A percentile compares a stretch with the other conserved stretches of the same genome.
Evolutionary conservation across 2,888 invertebrate genomes (phyloP).

Genomic region (Psococerastis gibbosa): DNA sequence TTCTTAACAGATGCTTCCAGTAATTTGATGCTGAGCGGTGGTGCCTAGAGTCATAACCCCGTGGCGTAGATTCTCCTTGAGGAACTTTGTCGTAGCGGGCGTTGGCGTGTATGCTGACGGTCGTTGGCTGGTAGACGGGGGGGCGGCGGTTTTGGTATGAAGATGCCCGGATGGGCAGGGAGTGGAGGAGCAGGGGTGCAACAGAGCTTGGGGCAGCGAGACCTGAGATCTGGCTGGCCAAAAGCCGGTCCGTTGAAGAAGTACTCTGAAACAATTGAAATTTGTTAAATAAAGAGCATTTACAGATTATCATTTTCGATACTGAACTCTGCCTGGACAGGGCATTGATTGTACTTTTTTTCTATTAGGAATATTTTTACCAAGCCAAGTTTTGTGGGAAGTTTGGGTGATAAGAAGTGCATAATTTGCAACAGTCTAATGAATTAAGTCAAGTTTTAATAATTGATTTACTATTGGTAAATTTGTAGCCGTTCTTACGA

Average conservation of each 20-base stretch:
- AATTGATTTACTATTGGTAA: too few relatives aligned
- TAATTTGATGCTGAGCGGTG: background rate
- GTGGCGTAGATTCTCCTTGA: background rate
- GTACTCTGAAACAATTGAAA: conserved; percentile 8
- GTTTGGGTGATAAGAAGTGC: too few relatives aligned
- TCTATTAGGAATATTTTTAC: too few relatives aligned
- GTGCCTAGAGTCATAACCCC: background rate
- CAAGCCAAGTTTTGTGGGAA: too few relatives aligned
- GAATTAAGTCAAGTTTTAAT: too few relatives aligned
- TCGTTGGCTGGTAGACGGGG: conserved; percentile 5
- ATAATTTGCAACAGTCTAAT: too few relatives aligned
- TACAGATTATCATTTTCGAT: too few relatives aligned
- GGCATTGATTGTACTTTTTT: too few relatives aligned
- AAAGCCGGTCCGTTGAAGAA: conserved; percentile 4
- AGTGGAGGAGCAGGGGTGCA: conserved; percentile 1
- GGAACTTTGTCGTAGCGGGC: conserved; percentile 6
- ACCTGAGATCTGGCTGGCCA: conserved; percentile 5
- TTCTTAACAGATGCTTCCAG: background rate
- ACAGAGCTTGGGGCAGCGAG: conserved; percentile 2
- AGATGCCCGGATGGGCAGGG: background rate
- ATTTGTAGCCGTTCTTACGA: too few relatives aligned
- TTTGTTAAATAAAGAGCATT: too few relatives aligned
- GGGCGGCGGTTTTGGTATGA: background rate
- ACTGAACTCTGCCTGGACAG: too few relatives aligned
- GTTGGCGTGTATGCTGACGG: background rate